Evolutionary conservation across 1,140 invertebrate genomes (phyloP).

Genomic region (Calliphora vicina): DNA sequence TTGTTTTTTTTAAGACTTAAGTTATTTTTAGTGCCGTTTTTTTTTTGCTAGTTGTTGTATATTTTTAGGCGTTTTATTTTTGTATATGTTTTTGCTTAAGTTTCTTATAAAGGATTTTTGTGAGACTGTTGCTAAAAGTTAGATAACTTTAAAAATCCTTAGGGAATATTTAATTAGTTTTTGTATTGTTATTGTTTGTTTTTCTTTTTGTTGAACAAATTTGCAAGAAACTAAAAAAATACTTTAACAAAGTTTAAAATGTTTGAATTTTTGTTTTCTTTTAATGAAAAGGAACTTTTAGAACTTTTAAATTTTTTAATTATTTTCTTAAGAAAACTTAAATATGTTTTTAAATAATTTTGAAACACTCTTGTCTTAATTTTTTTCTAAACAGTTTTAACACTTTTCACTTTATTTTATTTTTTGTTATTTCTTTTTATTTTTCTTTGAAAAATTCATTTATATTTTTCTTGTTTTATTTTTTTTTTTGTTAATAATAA

Average conservation of each 20-base stretch:
- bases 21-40: not conserved
- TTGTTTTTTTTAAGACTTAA: not conserved
- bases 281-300: not conserved
- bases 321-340: no score
- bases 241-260: not conserved
- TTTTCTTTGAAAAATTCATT: not conserved
- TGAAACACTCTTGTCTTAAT: no score
- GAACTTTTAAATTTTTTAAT: not conserved
- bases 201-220: not conserved
- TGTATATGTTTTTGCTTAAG: not conserved
- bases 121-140: not conserved
- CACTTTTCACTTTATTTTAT: no score
- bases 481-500: not conserved
- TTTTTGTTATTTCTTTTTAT: no score
- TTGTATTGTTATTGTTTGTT: not conserved
- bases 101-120: no score
- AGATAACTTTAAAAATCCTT: not conserved
- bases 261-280: not conserved
- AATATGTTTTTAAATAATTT: no score
- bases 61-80: constrained; percentile 6
- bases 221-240: not conserved
- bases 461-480: not conserved
- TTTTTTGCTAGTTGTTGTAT: not conserved
- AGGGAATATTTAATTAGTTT: not conserved
- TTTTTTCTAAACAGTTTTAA: no score